phyloP scores from a whole-genome alignment of 2,888 invertebrate genomes.

The Trissoscelio sp. region DNA sequence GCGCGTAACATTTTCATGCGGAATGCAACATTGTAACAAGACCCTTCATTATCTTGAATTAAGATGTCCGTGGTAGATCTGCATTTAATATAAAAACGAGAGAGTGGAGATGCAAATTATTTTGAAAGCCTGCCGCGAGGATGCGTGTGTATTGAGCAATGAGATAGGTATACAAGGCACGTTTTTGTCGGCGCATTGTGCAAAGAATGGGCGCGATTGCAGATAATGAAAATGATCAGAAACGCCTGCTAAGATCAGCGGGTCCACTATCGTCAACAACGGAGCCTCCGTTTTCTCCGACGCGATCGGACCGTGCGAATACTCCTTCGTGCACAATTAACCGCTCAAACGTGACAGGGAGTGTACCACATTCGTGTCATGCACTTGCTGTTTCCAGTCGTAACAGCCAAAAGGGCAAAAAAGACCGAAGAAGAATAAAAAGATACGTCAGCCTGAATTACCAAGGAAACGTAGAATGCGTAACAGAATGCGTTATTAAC shows the following conservation, averaged over 20 bases:
- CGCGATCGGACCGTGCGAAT: constrained; percentile 51
- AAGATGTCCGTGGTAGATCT: constrained; percentile 16
- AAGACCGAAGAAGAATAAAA: background rate
- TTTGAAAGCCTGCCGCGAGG: constrained; percentile 26
- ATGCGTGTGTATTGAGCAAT: constrained; percentile 6
- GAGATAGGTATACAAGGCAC: constrained; percentile 3
- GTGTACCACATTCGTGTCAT: constrained; percentile 48
- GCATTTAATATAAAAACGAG: constrained; percentile 16
- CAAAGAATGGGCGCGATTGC: constrained; percentile 36
- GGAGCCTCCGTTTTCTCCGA: constrained; percentile 47
- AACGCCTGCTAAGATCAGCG: constrained; percentile 35
- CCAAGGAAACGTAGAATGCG: background rate
- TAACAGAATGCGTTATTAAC: constrained; percentile 3
- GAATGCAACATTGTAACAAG: background rate
- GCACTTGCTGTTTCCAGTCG: constrained; percentile 35
- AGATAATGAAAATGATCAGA: constrained; percentile 55
- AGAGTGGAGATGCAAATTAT: constrained; percentile 25
- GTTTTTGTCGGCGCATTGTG: constrained; percentile 50
- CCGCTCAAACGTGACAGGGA: constrained; percentile 65
- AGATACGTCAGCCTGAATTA: background rate
- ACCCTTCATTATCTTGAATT: constrained; percentile 37
- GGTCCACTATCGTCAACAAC: constrained; percentile 19
- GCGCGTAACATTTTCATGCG: constrained; percentile 6
- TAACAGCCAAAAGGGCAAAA: constrained; percentile 13
- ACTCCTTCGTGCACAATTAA: constrained; percentile 66